phyloP scores from a whole-genome alignment of 2,113 vertebrate genomes.

The Fregata magnificens region DNA sequence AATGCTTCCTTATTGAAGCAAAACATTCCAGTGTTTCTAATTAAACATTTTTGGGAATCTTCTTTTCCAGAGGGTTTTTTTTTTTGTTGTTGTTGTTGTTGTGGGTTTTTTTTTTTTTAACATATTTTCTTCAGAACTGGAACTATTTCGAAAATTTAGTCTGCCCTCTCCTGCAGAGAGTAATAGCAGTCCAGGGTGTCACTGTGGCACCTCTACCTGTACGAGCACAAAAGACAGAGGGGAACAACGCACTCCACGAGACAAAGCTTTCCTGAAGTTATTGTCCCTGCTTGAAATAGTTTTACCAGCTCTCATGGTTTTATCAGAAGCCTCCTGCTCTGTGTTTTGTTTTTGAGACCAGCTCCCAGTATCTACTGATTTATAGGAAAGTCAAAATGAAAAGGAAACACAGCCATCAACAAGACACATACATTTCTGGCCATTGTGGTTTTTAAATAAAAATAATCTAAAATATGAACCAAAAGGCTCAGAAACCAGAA shows the following conservation, averaged over 20 bases:
- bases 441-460: neutral
- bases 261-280: neutral
- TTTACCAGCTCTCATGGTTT: neutral
- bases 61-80: neutral
- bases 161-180: neutral
- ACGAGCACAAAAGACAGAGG: neutral
- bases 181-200: accelerated
- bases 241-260: neutral
- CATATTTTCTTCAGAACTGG: neutral
- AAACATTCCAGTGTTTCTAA: neutral
- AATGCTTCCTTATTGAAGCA: neutral
- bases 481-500: slow-evolving; percentile 1
- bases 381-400: neutral
- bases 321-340: neutral
- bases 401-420: neutral
- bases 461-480: neutral
- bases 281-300: neutral
- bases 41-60: neutral
- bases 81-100: too few relatives aligned
- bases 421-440: neutral
- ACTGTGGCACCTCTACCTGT: neutral
- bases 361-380: neutral
- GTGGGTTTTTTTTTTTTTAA: neutral
- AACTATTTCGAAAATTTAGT: neutral
- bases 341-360: neutral